Evolutionary conservation across 2,797 vertebrate genomes (phyloP).

Genomic region (Kryptolebias ocellatus): DNA sequence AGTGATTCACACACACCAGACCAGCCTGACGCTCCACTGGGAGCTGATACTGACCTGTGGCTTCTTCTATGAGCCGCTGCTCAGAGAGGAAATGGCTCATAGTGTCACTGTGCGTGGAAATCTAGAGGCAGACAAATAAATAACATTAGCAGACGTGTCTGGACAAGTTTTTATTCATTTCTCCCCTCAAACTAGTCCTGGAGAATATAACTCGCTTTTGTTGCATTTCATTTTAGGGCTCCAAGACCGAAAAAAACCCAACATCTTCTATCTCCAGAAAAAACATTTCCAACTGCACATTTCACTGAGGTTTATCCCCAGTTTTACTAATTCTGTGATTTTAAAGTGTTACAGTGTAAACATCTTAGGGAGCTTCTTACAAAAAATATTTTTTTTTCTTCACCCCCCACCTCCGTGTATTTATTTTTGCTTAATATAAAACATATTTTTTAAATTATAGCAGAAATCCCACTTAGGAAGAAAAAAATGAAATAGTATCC

Average conservation of each 20-base stretch:
- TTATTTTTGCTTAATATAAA: too few species aligned
- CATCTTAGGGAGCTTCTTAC: too few species aligned
- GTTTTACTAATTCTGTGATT: background rate
- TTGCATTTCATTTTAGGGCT: constrained; percentile 21
- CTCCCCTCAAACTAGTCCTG: constrained; percentile 1
- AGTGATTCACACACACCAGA: constrained; percentile 36
- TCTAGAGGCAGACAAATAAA: constrained; percentile 50
- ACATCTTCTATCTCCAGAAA: constrained; percentile 4
- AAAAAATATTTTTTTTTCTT: too few species aligned
- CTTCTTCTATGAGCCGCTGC: constrained; percentile 51
- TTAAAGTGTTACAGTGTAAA: too few species aligned
- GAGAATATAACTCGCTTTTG: constrained; percentile 14
- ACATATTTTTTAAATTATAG: background rate
- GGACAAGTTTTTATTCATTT: constrained; percentile 17
- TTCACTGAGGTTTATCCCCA: background rate
- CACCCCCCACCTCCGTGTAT: too few species aligned
- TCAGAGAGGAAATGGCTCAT: constrained; percentile 51
- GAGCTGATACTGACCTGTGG: constrained; percentile 71
- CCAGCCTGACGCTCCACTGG: constrained; percentile 55
- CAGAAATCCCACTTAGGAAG: background rate
- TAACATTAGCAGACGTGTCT: constrained; percentile 32
- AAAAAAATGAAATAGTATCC: background rate
- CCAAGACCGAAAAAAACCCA: constrained; percentile 8
- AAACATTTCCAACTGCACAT: constrained; percentile 10
- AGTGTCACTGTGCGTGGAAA: constrained; percentile 39